phyloP scores from a whole-genome alignment of 2,797 vertebrate species.

The Zenarchopterus dispar region DNA sequence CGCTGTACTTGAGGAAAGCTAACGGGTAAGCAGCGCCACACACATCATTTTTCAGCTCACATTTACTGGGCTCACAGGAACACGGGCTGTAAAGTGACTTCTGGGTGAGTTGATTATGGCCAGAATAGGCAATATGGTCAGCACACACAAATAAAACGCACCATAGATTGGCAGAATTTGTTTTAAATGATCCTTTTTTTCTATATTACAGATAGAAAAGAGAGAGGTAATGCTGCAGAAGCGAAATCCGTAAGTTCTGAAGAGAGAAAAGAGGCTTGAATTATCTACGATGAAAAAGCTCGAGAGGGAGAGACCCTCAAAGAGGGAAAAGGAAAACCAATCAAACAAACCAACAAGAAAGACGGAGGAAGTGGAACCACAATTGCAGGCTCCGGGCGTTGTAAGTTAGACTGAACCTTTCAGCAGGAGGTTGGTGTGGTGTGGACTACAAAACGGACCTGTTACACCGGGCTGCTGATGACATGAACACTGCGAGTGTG shows the following conservation, averaged over 20 bases:
- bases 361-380: slow-evolving; percentile 65
- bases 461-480: slow-evolving; percentile 61
- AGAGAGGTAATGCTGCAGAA: not conserved
- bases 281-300: not conserved
- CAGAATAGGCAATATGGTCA: slow-evolving; percentile 57
- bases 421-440: slow-evolving; percentile 75
- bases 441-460: slow-evolving; percentile 47
- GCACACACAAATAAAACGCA: slow-evolving; percentile 8
- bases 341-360: slow-evolving; percentile 42
- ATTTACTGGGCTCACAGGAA: slow-evolving; percentile 58
- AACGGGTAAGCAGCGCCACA: slow-evolving; percentile 54
- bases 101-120: slow-evolving; percentile 71
- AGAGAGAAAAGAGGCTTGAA: slow-evolving; percentile 12
- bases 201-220: not conserved
- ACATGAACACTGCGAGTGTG: slow-evolving; percentile 65
- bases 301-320: slow-evolving; percentile 13
- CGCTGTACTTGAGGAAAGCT: slow-evolving; percentile 68
- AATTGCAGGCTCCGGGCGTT: slow-evolving; percentile 70
- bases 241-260: slow-evolving; percentile 28
- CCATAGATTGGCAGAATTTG: too few relatives aligned
- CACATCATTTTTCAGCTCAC: slow-evolving; percentile 70
- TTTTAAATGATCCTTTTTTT: too few relatives aligned
- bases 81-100: slow-evolving; percentile 67
- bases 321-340: slow-evolving; percentile 37
- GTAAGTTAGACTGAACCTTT: slow-evolving; percentile 72